These are phyloP conservation scores for Sternarchorhynchus goeldii DNA, from an alignment of 2,797 vertebrate species.

Conservation along the genomic window DNA sequence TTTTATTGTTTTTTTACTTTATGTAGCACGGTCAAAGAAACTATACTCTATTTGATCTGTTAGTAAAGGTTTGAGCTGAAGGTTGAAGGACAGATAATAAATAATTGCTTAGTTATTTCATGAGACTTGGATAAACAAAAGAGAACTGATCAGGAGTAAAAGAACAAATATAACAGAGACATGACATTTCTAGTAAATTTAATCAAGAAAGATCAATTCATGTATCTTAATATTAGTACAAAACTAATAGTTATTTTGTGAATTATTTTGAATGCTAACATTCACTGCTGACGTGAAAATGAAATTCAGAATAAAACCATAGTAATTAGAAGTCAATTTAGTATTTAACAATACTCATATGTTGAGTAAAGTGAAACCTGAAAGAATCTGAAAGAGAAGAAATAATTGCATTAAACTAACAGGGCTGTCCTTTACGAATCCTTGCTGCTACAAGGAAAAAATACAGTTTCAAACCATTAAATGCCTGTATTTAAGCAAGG, in stretches of 20 bases:
- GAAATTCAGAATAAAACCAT: background rate
- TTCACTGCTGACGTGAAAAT: background rate
- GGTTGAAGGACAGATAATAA: conserved; percentile 26
- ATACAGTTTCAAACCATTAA: conserved; percentile 42
- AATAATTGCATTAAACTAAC: background rate
- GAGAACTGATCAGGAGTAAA: conserved; percentile 24
- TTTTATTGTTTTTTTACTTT: conserved; percentile 37
- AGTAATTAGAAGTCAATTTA: background rate
- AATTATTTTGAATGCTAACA: background rate
- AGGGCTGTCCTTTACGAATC: conserved; percentile 1
- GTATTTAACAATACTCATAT: background rate
- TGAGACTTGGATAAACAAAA: conserved; percentile 33
- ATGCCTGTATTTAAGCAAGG: conserved; percentile 9
- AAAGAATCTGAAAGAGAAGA: conserved; percentile 8
- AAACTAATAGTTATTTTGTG: background rate
- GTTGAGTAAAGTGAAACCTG: background rate
- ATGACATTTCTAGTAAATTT: conserved; percentile 12
- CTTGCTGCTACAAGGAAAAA: conserved; percentile 31
- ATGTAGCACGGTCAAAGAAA: conserved; percentile 33
- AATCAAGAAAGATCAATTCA: conserved; percentile 4
- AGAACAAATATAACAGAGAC: conserved; percentile 38
- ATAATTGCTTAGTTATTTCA: conserved; percentile 32
- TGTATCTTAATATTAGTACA: background rate
- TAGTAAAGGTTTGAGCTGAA: conserved; percentile 37
- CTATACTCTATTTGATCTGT: conserved; percentile 29